Percentiles rank a stretch among this genome's conserved stretches.
Evolutionary conservation across 2,113 vertebrate species (phyloP).

Genomic region (Anguilla rostrata): DNA sequence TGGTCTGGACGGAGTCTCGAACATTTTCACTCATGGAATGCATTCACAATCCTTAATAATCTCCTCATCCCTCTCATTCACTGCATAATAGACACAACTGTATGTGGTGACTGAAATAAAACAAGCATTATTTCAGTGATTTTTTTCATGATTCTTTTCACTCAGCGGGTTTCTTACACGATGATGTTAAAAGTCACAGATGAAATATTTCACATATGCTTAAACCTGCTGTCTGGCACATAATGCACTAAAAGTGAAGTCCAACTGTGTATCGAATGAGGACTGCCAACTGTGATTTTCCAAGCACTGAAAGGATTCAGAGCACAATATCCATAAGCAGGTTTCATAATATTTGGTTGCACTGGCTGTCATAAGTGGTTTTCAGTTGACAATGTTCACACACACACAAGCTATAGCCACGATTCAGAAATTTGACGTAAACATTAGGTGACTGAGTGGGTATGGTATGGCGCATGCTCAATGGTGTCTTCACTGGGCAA

Average conservation of each 20-base stretch:
- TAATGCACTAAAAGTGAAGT: neutral
- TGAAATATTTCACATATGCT: neutral
- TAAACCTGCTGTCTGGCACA: neutral
- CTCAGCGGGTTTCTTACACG: neutral
- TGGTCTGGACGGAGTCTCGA: neutral
- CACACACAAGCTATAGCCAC: neutral
- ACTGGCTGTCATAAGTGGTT: slow-evolving; percentile 11
- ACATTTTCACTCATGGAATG: neutral
- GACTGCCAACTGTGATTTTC: neutral
- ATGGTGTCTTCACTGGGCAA: neutral
- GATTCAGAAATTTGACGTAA: slow-evolving; percentile 6
- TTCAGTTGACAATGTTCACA: slow-evolving; percentile 5
- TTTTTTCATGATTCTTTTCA: neutral
- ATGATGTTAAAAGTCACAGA: neutral
- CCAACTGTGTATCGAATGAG: neutral
- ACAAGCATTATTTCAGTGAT: neutral
- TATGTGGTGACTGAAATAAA: neutral
- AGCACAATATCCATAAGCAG: slow-evolving; percentile 10
- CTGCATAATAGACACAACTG: neutral
- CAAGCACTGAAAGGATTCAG: neutral
- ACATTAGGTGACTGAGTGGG: neutral
- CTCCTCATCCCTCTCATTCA: neutral
- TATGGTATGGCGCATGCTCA: neutral
- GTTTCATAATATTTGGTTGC: neutral
- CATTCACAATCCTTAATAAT: neutral